A percentile compares a stretch with the other conserved stretches of the same genome.
These are phyloP conservation scores for Orgyia antiqua DNA, from an alignment of 2,888 invertebrate species.

Conservation along the genomic window DNA sequence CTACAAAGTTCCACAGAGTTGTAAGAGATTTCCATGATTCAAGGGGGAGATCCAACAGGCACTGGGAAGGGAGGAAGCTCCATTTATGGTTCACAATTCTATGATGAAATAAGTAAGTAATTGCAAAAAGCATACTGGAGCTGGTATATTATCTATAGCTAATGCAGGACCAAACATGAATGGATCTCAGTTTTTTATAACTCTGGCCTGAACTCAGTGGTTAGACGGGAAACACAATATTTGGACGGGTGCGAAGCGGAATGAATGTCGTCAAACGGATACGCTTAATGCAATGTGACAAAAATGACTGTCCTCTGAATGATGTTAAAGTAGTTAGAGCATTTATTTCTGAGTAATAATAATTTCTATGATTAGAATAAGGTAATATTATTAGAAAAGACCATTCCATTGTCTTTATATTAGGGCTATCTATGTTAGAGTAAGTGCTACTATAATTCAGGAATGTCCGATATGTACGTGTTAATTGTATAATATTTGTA, in stretches of 20 bases:
- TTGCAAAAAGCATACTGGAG: conserved; percentile 97
- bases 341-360: conserved; percentile 50
- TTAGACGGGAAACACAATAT: conserved; percentile 98
- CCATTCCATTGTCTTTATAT: too few species aligned
- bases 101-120: conserved; percentile 96
- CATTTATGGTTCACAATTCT: conserved; percentile 96
- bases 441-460: too few species aligned
- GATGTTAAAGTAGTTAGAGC: conserved; percentile 86
- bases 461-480: too few species aligned
- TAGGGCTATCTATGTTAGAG: too few species aligned
- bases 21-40: conserved; percentile 96
- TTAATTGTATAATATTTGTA: too few species aligned
- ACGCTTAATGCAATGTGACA: conserved; percentile 95
- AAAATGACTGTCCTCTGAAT: conserved; percentile 93
- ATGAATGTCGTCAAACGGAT: conserved; percentile 95
- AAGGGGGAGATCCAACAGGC: conserved; percentile 98
- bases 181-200: conserved; percentile 99
- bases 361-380: too few species aligned
- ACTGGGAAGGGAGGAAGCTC: conserved; percentile 97
- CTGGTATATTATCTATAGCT: conserved; percentile 97
- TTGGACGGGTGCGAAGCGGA: conserved; percentile 92
- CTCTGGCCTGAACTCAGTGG: conserved; percentile 98
- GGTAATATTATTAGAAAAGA: too few species aligned
- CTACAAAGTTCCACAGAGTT: conserved; percentile 96
- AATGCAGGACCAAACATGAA: conserved; percentile 98